Evolutionary conservation across 2,888 invertebrate genomes (phyloP).

Genomic region (Ormyrus thymus): DNA sequence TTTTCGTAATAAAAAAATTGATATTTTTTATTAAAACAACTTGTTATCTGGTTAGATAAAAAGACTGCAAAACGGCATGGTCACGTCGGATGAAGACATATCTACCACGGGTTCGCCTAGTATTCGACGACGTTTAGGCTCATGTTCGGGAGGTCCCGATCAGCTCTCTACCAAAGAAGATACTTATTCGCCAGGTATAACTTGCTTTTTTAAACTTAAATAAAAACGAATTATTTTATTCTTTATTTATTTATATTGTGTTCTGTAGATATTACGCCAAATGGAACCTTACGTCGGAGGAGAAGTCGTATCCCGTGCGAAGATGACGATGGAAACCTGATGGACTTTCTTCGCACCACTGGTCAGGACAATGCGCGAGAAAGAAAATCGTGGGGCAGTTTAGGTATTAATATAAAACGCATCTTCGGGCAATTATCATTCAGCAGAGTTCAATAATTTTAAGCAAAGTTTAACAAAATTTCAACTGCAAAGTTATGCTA

Average conservation of each 20-base stretch:
- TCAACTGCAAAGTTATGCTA: too few species aligned
- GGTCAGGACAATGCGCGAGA: slow-evolving; percentile 86
- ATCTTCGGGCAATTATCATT: not conserved
- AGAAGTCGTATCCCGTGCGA: slow-evolving; percentile 88
- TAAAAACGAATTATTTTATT: too few species aligned
- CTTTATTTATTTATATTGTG: too few species aligned
- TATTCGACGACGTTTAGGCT: slow-evolving; percentile 81
- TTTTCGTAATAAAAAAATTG: slow-evolving; percentile 12
- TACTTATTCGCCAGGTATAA: slow-evolving; percentile 77
- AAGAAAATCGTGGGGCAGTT: slow-evolving; percentile 89
- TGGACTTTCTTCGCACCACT: slow-evolving; percentile 88
- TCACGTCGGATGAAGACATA: slow-evolving; percentile 80
- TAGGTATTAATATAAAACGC: slow-evolving; percentile 77
- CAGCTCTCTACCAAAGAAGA: slow-evolving; percentile 75
- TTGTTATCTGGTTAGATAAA: slow-evolving; percentile 65
- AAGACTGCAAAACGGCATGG: slow-evolving; percentile 75
- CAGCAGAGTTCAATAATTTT: not conserved
- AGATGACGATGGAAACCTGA: slow-evolving; percentile 89
- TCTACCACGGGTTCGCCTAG: slow-evolving; percentile 82
- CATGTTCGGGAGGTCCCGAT: slow-evolving; percentile 75
- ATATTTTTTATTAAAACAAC: too few species aligned
- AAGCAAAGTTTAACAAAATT: slow-evolving; percentile 29
- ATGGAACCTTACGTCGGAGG: slow-evolving; percentile 88
- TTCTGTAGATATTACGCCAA: slow-evolving; percentile 86
- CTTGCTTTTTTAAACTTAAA: too few species aligned